Evolutionary conservation across 2,113 vertebrate genomes (phyloP).

Genomic region (Zosterops japonicus): DNA sequence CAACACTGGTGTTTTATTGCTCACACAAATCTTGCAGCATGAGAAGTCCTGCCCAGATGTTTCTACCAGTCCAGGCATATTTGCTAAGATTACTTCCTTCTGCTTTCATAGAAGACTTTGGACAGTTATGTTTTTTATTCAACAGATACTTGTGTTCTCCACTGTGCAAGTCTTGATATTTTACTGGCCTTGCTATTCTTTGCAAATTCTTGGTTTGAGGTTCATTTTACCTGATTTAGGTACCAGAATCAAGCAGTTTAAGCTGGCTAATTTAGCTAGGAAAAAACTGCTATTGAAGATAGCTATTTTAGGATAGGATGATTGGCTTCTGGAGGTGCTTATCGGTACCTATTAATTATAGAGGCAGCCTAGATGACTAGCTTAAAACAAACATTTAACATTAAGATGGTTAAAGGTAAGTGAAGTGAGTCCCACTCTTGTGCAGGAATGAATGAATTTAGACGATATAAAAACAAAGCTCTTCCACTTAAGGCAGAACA

Average conservation of each 20-base stretch:
- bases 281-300: constrained; percentile 4
- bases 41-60: background rate
- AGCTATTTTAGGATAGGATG: background rate
- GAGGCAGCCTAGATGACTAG: constrained; percentile 12
- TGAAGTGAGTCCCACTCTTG: background rate
- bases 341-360: constrained; percentile 15
- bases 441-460: background rate
- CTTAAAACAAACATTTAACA: constrained; percentile 37
- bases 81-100: background rate
- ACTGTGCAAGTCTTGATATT: background rate
- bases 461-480: background rate
- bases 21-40: background rate
- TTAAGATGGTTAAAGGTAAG: constrained; percentile 8
- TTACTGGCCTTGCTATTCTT: background rate
- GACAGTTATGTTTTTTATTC: background rate
- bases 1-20: background rate
- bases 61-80: background rate
- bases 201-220: background rate
- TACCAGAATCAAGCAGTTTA: constrained; percentile 3
- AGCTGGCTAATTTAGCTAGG: background rate
- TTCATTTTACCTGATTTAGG: background rate
- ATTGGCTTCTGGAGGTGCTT: constrained; percentile 20
- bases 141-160: background rate
- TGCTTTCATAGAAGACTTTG: background rate
- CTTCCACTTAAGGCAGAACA: background rate